Conservation (phyloP, 30 jellyfish, hydroid and myxozoan genomes). For the Morbakka virulenta region DNA sequence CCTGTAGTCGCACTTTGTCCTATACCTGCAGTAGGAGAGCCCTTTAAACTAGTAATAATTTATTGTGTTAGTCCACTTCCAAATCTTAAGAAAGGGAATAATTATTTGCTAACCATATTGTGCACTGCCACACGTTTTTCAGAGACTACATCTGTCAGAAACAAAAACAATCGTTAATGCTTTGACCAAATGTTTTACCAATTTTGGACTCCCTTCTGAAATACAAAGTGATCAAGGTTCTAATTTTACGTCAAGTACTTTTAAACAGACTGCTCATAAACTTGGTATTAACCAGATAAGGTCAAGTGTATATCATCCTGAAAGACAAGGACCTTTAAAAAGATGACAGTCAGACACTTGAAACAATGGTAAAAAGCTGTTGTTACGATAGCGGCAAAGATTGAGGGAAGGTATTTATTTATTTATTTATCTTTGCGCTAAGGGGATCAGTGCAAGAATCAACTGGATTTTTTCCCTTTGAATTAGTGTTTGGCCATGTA, state of each 20-base stretch:
- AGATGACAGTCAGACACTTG: background rate
- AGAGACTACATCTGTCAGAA: background rate
- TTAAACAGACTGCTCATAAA: background rate
- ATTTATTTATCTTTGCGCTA: background rate
- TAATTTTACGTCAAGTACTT: background rate
- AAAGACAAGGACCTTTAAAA: background rate
- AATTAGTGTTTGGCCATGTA: background rate
- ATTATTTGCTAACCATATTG: background rate
- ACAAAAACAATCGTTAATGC: background rate
- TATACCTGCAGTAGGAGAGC: background rate
- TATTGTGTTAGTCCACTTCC: background rate
- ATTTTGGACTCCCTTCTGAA: background rate
- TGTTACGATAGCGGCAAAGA: background rate
- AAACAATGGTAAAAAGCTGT: background rate
- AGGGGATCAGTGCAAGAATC: background rate
- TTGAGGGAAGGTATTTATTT: background rate
- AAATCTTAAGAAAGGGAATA: background rate
- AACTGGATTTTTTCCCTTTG: background rate
- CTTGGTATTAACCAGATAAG: background rate
- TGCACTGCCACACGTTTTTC: background rate
- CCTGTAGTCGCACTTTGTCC: background rate
- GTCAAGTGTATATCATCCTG: background rate
- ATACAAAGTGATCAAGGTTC: background rate
- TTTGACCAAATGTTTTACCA: background rate
- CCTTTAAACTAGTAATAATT: background rate